Evolutionary conservation across 2,888 invertebrate species (phyloP), one percentile per base, ranked within the genome.

Genomic region (Chrysolina haemoptera): DNA sequence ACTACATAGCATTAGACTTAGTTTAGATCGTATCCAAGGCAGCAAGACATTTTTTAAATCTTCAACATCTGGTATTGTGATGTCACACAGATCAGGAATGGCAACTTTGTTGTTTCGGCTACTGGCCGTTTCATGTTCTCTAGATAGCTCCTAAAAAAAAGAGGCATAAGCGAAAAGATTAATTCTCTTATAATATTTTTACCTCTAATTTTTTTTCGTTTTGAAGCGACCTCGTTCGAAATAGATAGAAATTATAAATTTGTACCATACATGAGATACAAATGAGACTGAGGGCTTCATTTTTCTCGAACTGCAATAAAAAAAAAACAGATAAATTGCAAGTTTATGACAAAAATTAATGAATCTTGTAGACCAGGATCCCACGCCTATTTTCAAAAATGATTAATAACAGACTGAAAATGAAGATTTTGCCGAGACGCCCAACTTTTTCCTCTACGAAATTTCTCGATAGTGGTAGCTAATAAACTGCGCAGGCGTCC

Each of bases 241-340:
- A 77, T 68, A 77, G 27, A 48, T 72, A 68, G 27, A 72, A 68
- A 48, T 77, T 77, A 50, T 70, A 77, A 46, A 64, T 66, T 65
- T 68, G 62, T 18, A 59, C 59, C 40, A 69, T 46, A 46, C 77
- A 77, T 46, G 70, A 46, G 43, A 46, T 65, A 50, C 77, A 77
- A 14, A 77, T 71, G 48, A 63, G 72, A 16, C 62, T 66, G 43
- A 62, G 75, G 14, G 43, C 62, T 50, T 77, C 75, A 50, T 72
- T 55, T 35, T 74, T 71, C 64, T 77, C 64, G 65, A 65, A 74
- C 77, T 77, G 46, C 70, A 76, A 77, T 64, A 14, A 22, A 59
- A 59, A 59, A 16, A 50, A 3, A 18, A 9, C 9, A 50, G 1
- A n/a, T 18, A 12, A 50, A 9, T 1, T 50, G 18, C 50, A 16